Conservation (phyloP, 1,140 invertebrate genomes). For the Sweltsa coloradensis region DNA sequence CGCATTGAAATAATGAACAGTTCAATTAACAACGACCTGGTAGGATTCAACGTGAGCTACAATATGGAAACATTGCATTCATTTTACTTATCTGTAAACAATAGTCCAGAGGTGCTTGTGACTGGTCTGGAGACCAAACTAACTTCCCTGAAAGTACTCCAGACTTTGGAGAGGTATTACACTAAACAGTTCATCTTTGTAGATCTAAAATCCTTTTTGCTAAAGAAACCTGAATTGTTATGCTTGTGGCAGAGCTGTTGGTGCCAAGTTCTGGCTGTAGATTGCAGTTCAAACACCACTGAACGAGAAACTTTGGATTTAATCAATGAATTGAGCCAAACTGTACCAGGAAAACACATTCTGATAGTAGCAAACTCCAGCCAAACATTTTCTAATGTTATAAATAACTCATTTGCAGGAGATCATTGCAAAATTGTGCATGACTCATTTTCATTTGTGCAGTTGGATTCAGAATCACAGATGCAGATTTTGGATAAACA, state of each 20-base stretch:
- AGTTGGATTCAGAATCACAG: not conserved
- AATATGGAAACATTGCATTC: not conserved
- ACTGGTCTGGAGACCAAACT: not conserved
- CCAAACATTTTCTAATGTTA: not conserved
- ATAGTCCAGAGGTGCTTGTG: not conserved
- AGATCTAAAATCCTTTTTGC: not conserved
- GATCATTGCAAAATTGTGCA: not conserved
- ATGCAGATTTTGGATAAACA: not conserved
- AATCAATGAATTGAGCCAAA: not conserved
- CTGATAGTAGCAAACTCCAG: not conserved
- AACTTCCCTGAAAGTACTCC: not conserved
- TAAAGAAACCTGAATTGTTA: not conserved
- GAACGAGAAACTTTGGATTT: not conserved
- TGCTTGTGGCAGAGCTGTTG: not conserved
- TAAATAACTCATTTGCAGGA: not conserved
- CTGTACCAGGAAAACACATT: not conserved
- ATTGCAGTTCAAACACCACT: not conserved
- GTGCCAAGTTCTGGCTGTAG: not conserved
- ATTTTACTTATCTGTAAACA: not conserved
- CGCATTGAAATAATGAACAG: not conserved
- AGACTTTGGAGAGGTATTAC: not conserved
- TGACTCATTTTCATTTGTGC: not conserved
- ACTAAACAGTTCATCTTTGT: not conserved
- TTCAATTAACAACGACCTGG: not conserved
- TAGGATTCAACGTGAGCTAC: not conserved